Percentiles rank a stretch among this genome's conserved stretches.
These are phyloP conservation scores for Pharmacophagus antenor DNA, from an alignment of 2,888 invertebrate species.

Conservation along the genomic window DNA sequence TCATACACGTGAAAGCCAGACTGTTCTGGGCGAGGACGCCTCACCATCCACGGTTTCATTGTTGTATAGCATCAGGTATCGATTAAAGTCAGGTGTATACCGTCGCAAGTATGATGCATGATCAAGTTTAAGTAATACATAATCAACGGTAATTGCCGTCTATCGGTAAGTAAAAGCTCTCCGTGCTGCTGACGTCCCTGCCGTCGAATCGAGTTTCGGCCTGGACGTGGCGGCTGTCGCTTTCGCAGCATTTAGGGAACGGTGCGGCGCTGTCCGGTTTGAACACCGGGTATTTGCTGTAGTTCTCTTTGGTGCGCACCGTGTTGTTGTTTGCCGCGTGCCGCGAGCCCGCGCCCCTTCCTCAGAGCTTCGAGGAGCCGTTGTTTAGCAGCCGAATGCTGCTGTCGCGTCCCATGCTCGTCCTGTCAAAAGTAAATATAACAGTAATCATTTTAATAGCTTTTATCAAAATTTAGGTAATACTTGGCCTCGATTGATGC, in stretches of 20 bases:
- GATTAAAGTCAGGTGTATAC: too few species aligned
- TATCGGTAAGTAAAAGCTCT: slow-evolving; percentile 58
- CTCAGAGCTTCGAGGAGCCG: slow-evolving; percentile 74
- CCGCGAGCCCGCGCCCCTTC: slow-evolving; percentile 51
- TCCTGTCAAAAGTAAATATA: slow-evolving; percentile 42
- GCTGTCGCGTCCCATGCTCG: slow-evolving; percentile 69
- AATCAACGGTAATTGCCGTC: slow-evolving; percentile 38
- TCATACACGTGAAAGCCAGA: too few species aligned
- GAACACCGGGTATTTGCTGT: slow-evolving; percentile 55
- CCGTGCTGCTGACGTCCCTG: slow-evolving; percentile 56
- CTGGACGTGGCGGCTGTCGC: slow-evolving; percentile 53
- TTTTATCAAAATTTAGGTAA: not conserved
- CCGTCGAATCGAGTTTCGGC: slow-evolving; percentile 46
- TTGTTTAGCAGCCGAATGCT: slow-evolving; percentile 70
- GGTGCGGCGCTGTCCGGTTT: slow-evolving; percentile 56
- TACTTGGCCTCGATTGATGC: too few species aligned
- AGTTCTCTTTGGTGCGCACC: slow-evolving; percentile 60
- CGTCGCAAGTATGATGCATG: not conserved
- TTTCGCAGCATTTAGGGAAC: slow-evolving; percentile 70
- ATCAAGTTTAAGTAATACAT: not conserved
- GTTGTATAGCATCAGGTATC: too few species aligned
- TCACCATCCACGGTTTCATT: too few species aligned
- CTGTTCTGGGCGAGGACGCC: too few species aligned
- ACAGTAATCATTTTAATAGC: not conserved
- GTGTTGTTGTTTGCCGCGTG: slow-evolving; percentile 58